Base-by-base conservation (phyloP, 64 coral and sea anemone genomes). In the Pachyseris speciosa region DNA sequence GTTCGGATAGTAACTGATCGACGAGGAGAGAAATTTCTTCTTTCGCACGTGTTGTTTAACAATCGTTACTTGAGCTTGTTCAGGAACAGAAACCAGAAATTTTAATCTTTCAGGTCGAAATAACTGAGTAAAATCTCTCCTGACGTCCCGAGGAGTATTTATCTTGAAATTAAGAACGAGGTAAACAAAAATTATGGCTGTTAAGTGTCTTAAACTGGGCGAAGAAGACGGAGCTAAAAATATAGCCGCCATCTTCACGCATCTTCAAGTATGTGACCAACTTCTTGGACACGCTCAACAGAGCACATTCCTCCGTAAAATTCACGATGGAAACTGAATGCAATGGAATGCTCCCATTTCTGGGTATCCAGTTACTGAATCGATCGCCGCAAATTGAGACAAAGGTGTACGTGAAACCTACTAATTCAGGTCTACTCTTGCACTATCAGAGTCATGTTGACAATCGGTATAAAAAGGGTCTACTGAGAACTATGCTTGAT, bases 21-120 rank as follows among this genome's bases (percentile, higher is more conserved):
- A 76, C 48, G 40, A 76, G 48, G 40, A 76, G 37, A 76, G 72
- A 76, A 58, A 81, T 81, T 81, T 81, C 77, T 81, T 81, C 57
- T 37, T 25, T 81, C 48, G 77, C 49, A 33, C 49, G 49, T 81
- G 49, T 59, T 68, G 65, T 68, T 68, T 68, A 32, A 68, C 65
- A 12, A 68, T 68, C 65, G 30, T 6, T 68, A 68, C 65, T 68
- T 68, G 65, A 68, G 65, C 65, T 68, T 68, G 65, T 68, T 33
- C 65, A 68, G 28, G 65, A 68, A 68, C 65, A 34, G 65, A 68
- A 68, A 68, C 65, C 65, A 33, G 65, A 68, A 68, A 68, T 68
- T 33, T 68, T 68, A 17, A 68, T 68, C 65, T 33, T 33, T 68
- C 65, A 68, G 65, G 65, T 68, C 65, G 65, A 68, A 68, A 68